phyloP scores from a whole-genome alignment of 2,888 invertebrate genomes.

The Ganaspis brasiliensis region DNA sequence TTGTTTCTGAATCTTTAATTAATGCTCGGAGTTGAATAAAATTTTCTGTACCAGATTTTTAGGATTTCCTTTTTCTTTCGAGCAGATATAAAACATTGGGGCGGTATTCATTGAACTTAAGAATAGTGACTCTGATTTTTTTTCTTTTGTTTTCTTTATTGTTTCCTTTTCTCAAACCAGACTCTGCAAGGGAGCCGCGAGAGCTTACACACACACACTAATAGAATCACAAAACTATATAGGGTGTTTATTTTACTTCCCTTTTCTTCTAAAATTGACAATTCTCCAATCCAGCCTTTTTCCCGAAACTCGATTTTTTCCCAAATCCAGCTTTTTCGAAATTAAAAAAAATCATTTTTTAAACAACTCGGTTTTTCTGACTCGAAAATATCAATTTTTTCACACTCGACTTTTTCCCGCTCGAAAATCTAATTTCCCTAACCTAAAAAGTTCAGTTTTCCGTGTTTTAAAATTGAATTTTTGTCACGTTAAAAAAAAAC shows the following conservation, averaged over 20 bases:
- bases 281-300: no score
- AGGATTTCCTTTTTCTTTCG: slow-evolving; percentile 24
- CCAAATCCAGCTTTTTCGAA: no score
- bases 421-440: no score
- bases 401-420: no score
- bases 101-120: slow-evolving; percentile 43
- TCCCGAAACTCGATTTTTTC: no score
- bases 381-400: no score
- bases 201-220: slow-evolving; percentile 27
- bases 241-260: slow-evolving; percentile 37
- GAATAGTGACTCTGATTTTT: slow-evolving; percentile 37
- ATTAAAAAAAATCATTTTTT: no score
- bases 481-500: no score
- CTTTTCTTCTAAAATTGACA: not conserved
- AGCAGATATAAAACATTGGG: slow-evolving; percentile 38
- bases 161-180: slow-evolving; percentile 52
- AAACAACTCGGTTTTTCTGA: no score
- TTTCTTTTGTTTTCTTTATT: slow-evolving; percentile 44
- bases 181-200: slow-evolving; percentile 45
- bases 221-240: slow-evolving; percentile 38
- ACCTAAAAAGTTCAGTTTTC: no score
- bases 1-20: slow-evolving; percentile 6
- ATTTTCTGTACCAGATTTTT: slow-evolving; percentile 13
- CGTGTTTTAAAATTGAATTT: no score
- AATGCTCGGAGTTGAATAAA: slow-evolving; percentile 13